Conservation (phyloP, 2,797 vertebrate genomes). For the Pseudochromis fuscus region DNA sequence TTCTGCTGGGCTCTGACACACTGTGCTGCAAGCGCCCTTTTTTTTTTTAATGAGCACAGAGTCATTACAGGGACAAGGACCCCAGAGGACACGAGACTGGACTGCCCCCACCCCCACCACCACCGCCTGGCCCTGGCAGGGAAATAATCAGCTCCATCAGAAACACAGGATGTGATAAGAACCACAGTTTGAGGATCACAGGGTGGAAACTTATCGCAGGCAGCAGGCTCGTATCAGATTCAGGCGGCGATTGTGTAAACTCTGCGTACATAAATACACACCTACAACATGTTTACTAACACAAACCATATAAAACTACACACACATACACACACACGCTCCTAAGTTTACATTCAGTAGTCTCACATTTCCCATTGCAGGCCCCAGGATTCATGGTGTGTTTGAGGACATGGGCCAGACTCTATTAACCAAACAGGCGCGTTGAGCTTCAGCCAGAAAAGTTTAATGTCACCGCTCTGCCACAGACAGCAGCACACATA, state of each 20-base stretch:
- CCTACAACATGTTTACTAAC: slow-evolving; percentile 56
- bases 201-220: slow-evolving; percentile 47
- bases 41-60: slow-evolving; percentile 67
- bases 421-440: slow-evolving; percentile 53
- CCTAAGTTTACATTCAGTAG: slow-evolving; percentile 34
- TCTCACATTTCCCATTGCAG: slow-evolving; percentile 43
- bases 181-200: slow-evolving; percentile 69
- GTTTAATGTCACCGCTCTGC: slow-evolving; percentile 61
- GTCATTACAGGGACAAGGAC: slow-evolving; percentile 66
- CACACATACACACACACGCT: slow-evolving; percentile 7
- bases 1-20: slow-evolving; percentile 49
- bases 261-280: slow-evolving; percentile 56
- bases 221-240: slow-evolving; percentile 26
- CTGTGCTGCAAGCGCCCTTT: slow-evolving; percentile 52
- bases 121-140: slow-evolving; percentile 43
- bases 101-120: too few species aligned
- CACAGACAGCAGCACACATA: slow-evolving; percentile 37
- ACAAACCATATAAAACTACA: slow-evolving; percentile 17
- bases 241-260: slow-evolving; percentile 31
- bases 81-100: slow-evolving; percentile 62
- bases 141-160: slow-evolving; percentile 68
- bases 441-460: slow-evolving; percentile 44
- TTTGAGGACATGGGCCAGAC: slow-evolving; percentile 68
- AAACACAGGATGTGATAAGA: slow-evolving; percentile 77
- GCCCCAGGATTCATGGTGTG: slow-evolving; percentile 60